Base-by-base conservation (phyloP, 37 sponge, comb jelly and placozoan species). In the Geodia barretti region DNA sequence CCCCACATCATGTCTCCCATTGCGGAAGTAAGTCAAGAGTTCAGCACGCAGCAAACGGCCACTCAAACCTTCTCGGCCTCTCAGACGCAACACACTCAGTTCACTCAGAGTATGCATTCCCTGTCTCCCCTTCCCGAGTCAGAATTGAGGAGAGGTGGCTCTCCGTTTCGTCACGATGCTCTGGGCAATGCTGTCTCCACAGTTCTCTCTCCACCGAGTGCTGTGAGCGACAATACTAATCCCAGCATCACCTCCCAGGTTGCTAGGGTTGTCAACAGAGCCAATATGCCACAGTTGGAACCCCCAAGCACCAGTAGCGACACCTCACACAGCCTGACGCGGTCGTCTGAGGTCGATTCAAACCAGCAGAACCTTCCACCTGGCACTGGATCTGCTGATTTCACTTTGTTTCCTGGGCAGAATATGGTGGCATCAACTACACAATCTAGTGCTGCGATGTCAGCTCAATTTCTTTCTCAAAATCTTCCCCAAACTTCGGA, bases 21-120 rank as follows among this genome's bases (percentile, higher is more conserved):
- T 3, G 62, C 85, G 39, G 78, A 85, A 39, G 85, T 62, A 28
- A 85, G 78, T 30, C 85, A 85, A 39, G 85, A 85, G 63, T 61
- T 70, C 3, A 60, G 77, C 43, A 73, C 43, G 36, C 68, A 17
- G 35, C 74, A 61, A 82, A 61, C 73, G 4, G 72, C 25, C 4
- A 2, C 30, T 8, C 60, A 54, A 60, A 14, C 36, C 4, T 24
- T 37, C 71, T 36, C 61, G 31, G 39, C 23, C 36, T 71, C 72
- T 4, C 68, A 68, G 34, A 29, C 65, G 5, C 65, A 64, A 19
- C 54, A 47, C 54, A 47, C 54, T 29, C 65, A 64, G 65, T 26
- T 68, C 31, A 75, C 25, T 32, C 70, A 35, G 36, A n/a, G 25
- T 14, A 47, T 79, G 23, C 79, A 36, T 21, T 79, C 79, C 23